Base-by-base conservation (phyloP, 2,113 vertebrate species). In the Galbula dea region DNA sequence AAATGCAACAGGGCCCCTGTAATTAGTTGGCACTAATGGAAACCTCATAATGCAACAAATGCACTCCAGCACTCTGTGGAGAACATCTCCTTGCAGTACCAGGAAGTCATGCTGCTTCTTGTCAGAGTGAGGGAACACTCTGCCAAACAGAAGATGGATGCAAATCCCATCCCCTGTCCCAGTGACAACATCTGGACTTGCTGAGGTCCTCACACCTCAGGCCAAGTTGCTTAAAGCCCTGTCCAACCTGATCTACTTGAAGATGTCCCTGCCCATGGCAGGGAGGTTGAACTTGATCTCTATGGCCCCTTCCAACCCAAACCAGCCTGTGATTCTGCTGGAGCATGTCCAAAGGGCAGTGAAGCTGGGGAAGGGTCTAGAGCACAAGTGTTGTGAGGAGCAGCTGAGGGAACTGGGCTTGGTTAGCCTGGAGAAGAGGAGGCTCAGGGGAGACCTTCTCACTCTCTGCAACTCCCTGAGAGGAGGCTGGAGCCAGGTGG, bases 161-260 rank as follows among this genome's bases (percentile, higher is more conserved):
- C 58, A 27, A 17, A 23, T 8, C 6, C 34, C 16, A 57, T 20
- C 2, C 9, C 23, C 26, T 39, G 22, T 24, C 61, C 24, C 0
- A 0, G 4, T 8, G 36, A 1, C 55, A 32, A 8, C 24, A 15
- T 2, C n/a, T 32, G 52, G 37, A n/a, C 20, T 39, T 12, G 11
- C 24, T 6, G 46, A 61, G 39, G 39, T 62, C 30, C 74, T 34
- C 45, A 7, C 67, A 23, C 24, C 74, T 18, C 6, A 43, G 61
- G 27, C 15, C 36, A 32, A 37, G 12, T 41, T 30, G 61, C 26
- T 20, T 9, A 16, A 17, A 16, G 36, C 36, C 37, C 9, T 20
- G 37, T 41, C 19, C 62, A 29, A 12, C 61, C 27, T 30, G 26
- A 5, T 30, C 37, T 41, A 30, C 17, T 63, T 18, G 27, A 12